Evolutionary conservation across 2,888 invertebrate genomes (phyloP), one percentile per base, ranked within the genome.

Genomic region (Lamellibrachia columna): DNA sequence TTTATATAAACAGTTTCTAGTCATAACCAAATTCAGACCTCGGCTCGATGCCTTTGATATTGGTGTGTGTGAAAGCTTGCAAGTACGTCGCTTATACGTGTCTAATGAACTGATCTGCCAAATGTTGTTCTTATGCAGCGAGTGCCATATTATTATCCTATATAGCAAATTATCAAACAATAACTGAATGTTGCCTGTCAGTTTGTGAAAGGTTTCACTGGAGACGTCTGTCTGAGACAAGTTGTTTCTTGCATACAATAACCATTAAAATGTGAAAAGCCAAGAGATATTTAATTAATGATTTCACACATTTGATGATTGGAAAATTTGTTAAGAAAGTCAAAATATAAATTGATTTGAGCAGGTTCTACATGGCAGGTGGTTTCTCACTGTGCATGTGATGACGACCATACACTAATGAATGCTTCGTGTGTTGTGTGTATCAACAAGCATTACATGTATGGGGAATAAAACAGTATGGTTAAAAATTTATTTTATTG

Each of bases 41-140:
- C 75, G 22, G n/a, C 75, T 75, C n/a, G 22, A 22, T 75, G 22
- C 75, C 75, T 75, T 75, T 75, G 22, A 75, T 75, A 75, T 75
- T 75, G 6, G 22, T 22, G 75, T 75, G 6, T 75, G n/a, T 75
- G 75, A 75, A 75, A 75, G 75, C 75, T 75, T 75, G 75, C 75
- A 75, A 75, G 22, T 75, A 75, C n/a, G 75, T 75, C 22, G 75
- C 75, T 75, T 75, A 75, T 58, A 58, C 8, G 58, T 58, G 58
- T 60, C 60, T 75, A 22, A 75, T 75, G 75, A 75, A 75, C n/a
- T 75, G 75, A 75, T 75, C 75, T 75, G 75, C 75, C 75, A 75
- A 75, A 75, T 75, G 75, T 75, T 75, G 75, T 75, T 75, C 75
- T 75, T 75, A 75, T 75, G 75, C 75, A 75, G 75, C n/a, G 75